A percentile compares a stretch with the other conserved stretches of the same genome.
These are phyloP conservation scores for Lagria hirta DNA, from an alignment of 2,888 invertebrate genomes.

Conservation along the genomic window DNA sequence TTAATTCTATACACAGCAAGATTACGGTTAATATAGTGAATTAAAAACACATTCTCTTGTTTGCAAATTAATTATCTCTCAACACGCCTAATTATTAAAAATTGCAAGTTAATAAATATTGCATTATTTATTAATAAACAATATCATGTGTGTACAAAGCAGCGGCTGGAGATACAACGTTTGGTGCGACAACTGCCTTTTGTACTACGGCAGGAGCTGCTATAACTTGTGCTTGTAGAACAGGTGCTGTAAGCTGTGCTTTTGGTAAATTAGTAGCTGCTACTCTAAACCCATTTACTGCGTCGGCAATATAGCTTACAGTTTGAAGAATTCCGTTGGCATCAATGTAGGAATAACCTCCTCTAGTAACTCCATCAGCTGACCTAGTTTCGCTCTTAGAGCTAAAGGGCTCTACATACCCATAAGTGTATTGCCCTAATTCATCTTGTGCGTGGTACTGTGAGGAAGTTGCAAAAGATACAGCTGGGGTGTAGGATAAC, in stretches of 20 bases:
- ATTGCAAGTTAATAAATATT: too few relatives aligned
- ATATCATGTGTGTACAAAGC: slow-evolving; percentile 34
- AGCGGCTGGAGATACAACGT: slow-evolving; percentile 22
- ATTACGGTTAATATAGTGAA: too few relatives aligned
- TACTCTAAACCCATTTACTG: slow-evolving; percentile 65
- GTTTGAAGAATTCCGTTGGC: slow-evolving; percentile 66
- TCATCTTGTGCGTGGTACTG: slow-evolving; percentile 58
- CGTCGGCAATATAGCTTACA: slow-evolving; percentile 65
- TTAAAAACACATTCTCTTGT: too few relatives aligned
- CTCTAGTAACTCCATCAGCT: slow-evolving; percentile 63
- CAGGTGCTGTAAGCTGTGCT: slow-evolving; percentile 12
- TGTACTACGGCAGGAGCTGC: slow-evolving; percentile 17
- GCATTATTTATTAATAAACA: too few relatives aligned
- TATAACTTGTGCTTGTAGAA: slow-evolving; percentile 11
- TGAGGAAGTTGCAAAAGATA: slow-evolving; percentile 20
- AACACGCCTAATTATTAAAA: too few relatives aligned
- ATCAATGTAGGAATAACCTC: slow-evolving; percentile 70
- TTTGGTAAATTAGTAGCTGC: slow-evolving; percentile 64
- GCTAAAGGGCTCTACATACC: slow-evolving; percentile 65
- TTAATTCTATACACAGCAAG: too few relatives aligned
- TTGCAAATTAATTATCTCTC: too few relatives aligned
- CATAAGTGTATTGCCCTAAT: slow-evolving; percentile 61
- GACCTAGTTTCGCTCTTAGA: slow-evolving; percentile 64
- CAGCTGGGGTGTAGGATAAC: slow-evolving; percentile 35
- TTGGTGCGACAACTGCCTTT: slow-evolving; percentile 16